phyloP scores from a whole-genome alignment of 1,140 invertebrate species.

The Drosophila lini region DNA sequence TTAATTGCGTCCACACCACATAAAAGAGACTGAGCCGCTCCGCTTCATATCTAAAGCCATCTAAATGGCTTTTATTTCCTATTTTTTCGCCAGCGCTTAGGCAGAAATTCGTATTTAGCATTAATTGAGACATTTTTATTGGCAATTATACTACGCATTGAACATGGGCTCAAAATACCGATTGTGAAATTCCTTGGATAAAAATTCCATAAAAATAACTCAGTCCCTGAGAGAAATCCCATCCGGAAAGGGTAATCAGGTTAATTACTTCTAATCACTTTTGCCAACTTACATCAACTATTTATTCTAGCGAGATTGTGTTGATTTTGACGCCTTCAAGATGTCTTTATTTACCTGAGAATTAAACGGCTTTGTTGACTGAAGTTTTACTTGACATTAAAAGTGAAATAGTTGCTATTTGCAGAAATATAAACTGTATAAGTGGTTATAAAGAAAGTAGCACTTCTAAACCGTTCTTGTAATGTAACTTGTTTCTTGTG shows the following conservation, averaged over 20 bases:
- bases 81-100: constrained; percentile 38
- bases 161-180: constrained; percentile 5
- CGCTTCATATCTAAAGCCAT: constrained; percentile 30
- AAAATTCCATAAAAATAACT: constrained; percentile 7
- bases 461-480: background rate
- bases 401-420: background rate
- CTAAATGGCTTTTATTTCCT: constrained; percentile 27
- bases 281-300: constrained; percentile 10
- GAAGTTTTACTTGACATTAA: background rate
- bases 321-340: constrained; percentile 31
- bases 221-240: background rate
- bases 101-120: constrained; percentile 48
- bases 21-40: constrained; percentile 60
- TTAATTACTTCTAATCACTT: constrained; percentile 25
- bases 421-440: background rate
- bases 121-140: constrained; percentile 53
- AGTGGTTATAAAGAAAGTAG: background rate
- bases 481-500: background rate
- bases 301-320: constrained; percentile 26
- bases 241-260: constrained; percentile 10
- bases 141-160: constrained; percentile 33
- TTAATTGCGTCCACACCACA: constrained; percentile 67
- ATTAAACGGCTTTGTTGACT: background rate
- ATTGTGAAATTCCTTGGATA: constrained; percentile 1
- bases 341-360: constrained; percentile 19